phyloP scores from a whole-genome alignment of 2,888 invertebrate genomes.

The Aphodius sticticus region DNA sequence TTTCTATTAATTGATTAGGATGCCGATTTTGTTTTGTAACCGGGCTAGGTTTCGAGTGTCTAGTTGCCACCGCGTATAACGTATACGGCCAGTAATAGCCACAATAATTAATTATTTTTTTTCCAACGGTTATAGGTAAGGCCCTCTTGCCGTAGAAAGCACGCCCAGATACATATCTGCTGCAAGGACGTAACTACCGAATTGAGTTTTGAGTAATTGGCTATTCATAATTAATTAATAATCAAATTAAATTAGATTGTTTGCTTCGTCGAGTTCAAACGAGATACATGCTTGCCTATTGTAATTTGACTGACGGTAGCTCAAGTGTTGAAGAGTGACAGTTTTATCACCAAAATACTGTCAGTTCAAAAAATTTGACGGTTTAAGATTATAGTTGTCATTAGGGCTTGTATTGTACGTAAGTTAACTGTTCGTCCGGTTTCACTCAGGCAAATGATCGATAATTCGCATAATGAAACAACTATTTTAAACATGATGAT shows the following conservation, averaged over 20 bases:
- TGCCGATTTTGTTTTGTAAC: conserved; percentile 34
- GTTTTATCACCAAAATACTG: no score
- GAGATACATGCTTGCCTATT: neutral
- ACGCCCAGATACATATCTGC: neutral
- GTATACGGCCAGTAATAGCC: neutral
- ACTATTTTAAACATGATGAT: no score
- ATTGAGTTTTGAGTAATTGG: neutral
- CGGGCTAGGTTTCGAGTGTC: neutral
- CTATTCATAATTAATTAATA: neutral
- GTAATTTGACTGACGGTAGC: neutral
- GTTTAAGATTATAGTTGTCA: no score
- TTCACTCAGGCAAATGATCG: no score
- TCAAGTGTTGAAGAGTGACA: no score
- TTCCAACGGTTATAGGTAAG: neutral
- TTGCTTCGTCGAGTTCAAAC: neutral
- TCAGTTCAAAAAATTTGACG: no score
- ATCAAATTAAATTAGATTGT: neutral
- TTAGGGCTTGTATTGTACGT: no score
- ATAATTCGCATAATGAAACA: no score
- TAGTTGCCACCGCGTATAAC: neutral
- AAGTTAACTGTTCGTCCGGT: no score
- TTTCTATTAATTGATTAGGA: conserved; percentile 28
- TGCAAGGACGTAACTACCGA: neutral
- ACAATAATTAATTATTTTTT: conserved; percentile 4
- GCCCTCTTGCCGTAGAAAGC: neutral